Evolutionary conservation across 2,113 vertebrate species (phyloP).

Genomic region (Passer domesticus): DNA sequence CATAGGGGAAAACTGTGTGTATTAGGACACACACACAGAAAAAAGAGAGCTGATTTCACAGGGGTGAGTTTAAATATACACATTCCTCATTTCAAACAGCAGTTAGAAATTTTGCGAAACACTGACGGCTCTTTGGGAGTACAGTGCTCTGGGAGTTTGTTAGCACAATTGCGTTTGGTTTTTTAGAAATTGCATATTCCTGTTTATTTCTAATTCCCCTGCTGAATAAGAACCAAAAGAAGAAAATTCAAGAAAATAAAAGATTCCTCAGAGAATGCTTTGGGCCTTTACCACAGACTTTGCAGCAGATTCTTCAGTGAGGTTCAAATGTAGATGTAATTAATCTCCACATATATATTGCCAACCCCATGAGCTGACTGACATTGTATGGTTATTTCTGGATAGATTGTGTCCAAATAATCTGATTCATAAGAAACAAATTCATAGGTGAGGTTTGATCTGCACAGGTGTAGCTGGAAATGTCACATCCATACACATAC

Average conservation of each 20-base stretch:
- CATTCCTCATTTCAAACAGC: neutral
- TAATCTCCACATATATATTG: neutral
- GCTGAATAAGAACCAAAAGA: neutral
- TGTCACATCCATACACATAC: neutral
- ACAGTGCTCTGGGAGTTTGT: neutral
- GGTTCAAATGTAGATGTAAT: neutral
- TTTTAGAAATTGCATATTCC: neutral
- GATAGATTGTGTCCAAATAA: neutral
- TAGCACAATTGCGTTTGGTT: fast-evolving
- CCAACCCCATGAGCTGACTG: neutral
- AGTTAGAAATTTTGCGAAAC: neutral
- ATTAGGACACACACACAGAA: neutral
- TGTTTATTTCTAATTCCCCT: neutral
- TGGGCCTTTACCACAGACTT: neutral
- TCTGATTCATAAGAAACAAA: neutral
- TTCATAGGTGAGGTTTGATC: neutral
- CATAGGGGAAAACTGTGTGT: neutral
- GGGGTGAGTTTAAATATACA: neutral
- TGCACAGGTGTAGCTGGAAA: neutral
- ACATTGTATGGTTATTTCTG: neutral
- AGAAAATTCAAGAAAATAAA: neutral
- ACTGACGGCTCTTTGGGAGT: neutral
- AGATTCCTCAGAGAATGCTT: neutral
- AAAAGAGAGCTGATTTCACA: neutral
- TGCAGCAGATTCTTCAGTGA: neutral